These are phyloP conservation scores for Lasius fuliginosus DNA, from an alignment of 2,888 invertebrate species.

Conservation along the genomic window DNA sequence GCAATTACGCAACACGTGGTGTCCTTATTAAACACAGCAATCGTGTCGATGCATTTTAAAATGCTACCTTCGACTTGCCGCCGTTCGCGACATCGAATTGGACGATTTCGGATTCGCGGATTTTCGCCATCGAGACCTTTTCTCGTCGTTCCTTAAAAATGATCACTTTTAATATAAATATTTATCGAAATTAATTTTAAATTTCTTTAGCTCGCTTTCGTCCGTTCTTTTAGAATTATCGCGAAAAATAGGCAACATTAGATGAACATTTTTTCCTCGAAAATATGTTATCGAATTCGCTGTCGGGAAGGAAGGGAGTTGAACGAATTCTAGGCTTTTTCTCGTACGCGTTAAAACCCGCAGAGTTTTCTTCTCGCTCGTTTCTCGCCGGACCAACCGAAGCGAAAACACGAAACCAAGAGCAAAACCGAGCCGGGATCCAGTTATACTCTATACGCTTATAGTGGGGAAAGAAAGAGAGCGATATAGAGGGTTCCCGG, in stretches of 20 bases:
- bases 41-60: neutral
- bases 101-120: neutral
- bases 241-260: neutral
- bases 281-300: neutral
- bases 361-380: conserved; percentile 33
- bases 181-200: neutral
- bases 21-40: conserved; percentile 1
- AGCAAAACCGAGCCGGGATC: conserved; percentile 72
- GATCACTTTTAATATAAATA: neutral
- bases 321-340: neutral
- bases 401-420: conserved; percentile 62
- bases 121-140: neutral
- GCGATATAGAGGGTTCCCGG: conserved; percentile 21
- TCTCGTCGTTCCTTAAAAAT: neutral
- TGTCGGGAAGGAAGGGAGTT: neutral
- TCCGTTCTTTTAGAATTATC: neutral
- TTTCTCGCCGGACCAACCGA: conserved; percentile 60
- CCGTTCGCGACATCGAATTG: neutral
- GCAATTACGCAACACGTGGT: conserved; percentile 30
- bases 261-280: neutral
- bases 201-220: neutral
- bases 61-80: neutral
- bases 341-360: neutral
- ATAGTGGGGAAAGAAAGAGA: conserved; percentile 4
- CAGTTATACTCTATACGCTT: conserved; percentile 73